Evolutionary conservation across 2,888 invertebrate species (phyloP).

Genomic region (Xanthorhoe spadicearia): DNA sequence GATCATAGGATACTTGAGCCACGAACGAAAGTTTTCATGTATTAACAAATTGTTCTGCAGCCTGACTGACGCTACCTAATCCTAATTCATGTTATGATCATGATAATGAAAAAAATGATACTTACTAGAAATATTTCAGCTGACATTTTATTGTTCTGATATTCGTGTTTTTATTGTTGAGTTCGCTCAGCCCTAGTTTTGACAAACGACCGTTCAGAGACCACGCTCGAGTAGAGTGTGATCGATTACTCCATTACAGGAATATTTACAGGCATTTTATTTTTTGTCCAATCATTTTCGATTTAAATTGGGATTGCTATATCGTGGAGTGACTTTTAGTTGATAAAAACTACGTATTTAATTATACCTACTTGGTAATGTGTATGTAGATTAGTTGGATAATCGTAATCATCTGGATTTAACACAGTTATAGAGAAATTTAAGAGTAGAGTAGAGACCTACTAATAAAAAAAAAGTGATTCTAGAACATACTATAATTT

Average conservation of each 20-base stretch:
- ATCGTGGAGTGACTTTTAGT: neutral
- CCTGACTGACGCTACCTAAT: no score
- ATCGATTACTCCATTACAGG: slow-evolving; percentile 66
- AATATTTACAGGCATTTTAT: slow-evolving; percentile 39
- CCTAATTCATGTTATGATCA: no score
- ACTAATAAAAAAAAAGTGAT: no score
- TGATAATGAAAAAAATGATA: no score
- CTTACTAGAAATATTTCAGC: neutral
- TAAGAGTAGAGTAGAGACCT: no score
- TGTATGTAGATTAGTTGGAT: neutral
- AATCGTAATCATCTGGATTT: neutral
- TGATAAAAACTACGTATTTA: neutral
- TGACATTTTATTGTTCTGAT: neutral
- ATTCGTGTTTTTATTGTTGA: neutral
- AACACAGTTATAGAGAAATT: no score
- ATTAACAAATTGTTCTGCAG: no score
- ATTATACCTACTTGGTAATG: no score
- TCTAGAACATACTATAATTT: no score
- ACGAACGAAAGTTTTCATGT: no score
- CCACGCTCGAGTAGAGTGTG: slow-evolving; percentile 63
- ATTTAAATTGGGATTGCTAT: slow-evolving; percentile 23
- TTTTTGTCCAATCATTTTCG: slow-evolving; percentile 33
- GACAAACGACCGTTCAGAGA: slow-evolving; percentile 75
- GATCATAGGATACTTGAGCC: no score
- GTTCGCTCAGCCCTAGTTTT: slow-evolving; percentile 57